A percentile compares a stretch with the other conserved stretches of the same genome.
phyloP scores from a whole-genome alignment of 2,113 vertebrate genomes.

The Gorsachius goisagi region DNA sequence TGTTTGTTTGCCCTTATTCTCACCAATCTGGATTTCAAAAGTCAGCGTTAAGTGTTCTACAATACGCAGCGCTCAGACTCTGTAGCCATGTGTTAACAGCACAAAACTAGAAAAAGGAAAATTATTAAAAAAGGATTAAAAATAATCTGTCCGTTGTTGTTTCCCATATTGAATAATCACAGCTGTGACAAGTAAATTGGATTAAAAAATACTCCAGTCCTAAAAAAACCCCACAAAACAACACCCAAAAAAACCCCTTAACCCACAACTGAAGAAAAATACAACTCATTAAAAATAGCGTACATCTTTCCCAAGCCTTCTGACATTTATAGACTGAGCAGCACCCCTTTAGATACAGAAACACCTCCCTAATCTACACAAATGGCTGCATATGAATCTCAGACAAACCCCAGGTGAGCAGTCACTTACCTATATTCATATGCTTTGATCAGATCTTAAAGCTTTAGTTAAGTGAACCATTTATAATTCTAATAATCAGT shows the following conservation, averaged over 20 bases:
- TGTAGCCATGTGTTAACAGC: background rate
- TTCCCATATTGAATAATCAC: slow-evolving; percentile 15
- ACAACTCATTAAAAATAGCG: background rate
- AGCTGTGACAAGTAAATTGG: slow-evolving; percentile 26
- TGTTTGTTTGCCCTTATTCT: background rate
- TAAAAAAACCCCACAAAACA: background rate
- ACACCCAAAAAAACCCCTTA: background rate
- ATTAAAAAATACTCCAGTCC: background rate
- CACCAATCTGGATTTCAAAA: background rate
- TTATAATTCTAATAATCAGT: background rate
- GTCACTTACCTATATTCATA: background rate
- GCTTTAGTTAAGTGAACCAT: background rate
- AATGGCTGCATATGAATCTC: background rate
- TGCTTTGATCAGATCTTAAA: background rate
- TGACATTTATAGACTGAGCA: background rate
- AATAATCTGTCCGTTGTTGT: background rate
- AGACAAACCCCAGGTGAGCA: background rate
- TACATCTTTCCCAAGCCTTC: background rate
- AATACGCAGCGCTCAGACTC: background rate
- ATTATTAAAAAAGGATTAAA: background rate
- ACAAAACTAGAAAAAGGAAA: background rate
- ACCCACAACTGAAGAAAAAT: background rate
- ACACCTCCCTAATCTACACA: background rate
- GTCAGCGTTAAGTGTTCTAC: background rate
- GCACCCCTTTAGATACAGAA: background rate